These are phyloP conservation scores for Lepisosteus osseus DNA, from an alignment of 2,113 vertebrate species.

Conservation along the genomic window DNA sequence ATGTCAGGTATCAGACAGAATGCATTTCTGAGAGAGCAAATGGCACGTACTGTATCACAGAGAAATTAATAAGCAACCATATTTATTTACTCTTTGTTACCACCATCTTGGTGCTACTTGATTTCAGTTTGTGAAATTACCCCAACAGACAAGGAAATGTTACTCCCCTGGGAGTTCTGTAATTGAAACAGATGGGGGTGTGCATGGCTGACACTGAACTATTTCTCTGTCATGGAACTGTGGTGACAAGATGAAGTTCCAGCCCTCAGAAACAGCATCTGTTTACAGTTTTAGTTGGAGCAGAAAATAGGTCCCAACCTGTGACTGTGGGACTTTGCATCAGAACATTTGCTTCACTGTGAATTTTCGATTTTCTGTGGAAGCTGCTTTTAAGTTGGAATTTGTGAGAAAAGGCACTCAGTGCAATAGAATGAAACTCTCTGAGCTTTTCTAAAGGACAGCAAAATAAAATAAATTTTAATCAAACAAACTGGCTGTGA, in stretches of 20 bases:
- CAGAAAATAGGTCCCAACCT: conserved; percentile 46
- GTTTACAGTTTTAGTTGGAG: conserved; percentile 59
- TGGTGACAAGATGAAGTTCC: conserved; percentile 75
- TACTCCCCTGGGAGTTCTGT: conserved; percentile 58
- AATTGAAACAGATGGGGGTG: conserved; percentile 66
- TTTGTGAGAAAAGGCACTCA: too few relatives aligned
- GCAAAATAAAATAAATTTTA: too few relatives aligned
- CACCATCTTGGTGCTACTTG: conserved; percentile 48
- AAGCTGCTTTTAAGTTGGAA: neutral
- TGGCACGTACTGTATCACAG: neutral
- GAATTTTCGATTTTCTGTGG: neutral
- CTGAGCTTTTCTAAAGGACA: too few relatives aligned
- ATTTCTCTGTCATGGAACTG: conserved; percentile 71
- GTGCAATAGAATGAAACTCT: neutral
- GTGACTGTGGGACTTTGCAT: conserved; percentile 61
- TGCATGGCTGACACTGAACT: conserved; percentile 76
- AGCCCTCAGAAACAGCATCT: conserved; percentile 69
- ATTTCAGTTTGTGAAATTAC: conserved; percentile 45
- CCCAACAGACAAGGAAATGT: conserved; percentile 41
- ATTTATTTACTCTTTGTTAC: neutral
- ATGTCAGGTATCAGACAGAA: too few relatives aligned
- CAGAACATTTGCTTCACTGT: conserved; percentile 34
- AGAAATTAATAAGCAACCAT: neutral
- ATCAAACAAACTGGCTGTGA: too few relatives aligned
- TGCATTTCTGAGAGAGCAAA: too few relatives aligned